Percentiles rank a stretch among this genome's conserved stretches.
These are phyloP conservation scores for Anarhynchus alexandrinus DNA, from an alignment of 2,113 vertebrate species.

Conservation along the genomic window DNA sequence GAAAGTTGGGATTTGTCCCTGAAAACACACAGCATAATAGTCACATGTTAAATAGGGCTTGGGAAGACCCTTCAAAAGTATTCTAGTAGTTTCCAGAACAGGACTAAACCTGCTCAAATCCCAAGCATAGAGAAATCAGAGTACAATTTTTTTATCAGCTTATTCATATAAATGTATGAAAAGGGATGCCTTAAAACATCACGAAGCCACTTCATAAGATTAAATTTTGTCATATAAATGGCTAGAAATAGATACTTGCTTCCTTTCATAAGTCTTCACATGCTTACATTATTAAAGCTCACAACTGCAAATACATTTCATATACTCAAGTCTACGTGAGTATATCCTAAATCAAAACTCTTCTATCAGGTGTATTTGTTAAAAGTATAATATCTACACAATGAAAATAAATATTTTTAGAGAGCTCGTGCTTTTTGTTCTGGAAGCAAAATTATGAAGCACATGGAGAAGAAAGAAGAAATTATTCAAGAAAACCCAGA, in stretches of 20 bases:
- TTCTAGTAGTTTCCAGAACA: background rate
- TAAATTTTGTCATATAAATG: background rate
- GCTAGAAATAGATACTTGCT: background rate
- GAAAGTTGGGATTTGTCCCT: background rate
- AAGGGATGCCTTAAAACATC: background rate
- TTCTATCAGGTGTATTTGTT: background rate
- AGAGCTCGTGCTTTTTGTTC: background rate
- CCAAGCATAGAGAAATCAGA: background rate
- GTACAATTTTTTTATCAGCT: background rate
- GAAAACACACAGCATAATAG: background rate
- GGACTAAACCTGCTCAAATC: background rate
- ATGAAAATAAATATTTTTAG: background rate
- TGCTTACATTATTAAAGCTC: background rate
- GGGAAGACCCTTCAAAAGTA: background rate
- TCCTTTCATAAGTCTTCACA: background rate
- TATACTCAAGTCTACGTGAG: background rate
- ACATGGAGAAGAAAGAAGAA: background rate
- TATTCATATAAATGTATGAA: background rate
- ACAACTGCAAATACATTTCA: background rate
- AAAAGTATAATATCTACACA: background rate
- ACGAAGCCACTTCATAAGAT: background rate
- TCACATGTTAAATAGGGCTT: background rate
- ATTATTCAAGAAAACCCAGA: background rate
- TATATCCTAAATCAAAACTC: background rate
- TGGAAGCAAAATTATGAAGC: background rate